Conservation (phyloP, 2,113 vertebrate genomes). For the Cettia cetti region DNA sequence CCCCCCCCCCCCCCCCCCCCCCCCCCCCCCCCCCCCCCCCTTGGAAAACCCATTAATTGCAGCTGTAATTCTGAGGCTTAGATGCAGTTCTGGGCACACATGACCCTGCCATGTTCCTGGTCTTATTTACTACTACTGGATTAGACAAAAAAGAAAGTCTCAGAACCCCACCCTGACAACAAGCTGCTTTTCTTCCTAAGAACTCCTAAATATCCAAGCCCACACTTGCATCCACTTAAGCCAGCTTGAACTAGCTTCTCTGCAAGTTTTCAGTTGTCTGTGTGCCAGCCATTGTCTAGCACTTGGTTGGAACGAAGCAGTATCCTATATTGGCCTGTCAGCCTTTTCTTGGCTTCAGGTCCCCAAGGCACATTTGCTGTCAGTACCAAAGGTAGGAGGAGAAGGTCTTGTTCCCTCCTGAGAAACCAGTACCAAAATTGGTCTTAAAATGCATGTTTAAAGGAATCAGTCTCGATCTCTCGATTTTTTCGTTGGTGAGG, state of each 20-base stretch:
- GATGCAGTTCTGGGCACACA: background rate
- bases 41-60: background rate
- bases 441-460: background rate
- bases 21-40: no score
- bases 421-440: background rate
- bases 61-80: background rate
- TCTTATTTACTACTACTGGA: background rate
- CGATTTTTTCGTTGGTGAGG: background rate
- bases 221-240: slow-evolving; percentile 7
- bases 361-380: accelerated
- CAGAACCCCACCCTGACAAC: slow-evolving; percentile 1
- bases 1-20: no score
- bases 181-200: slow-evolving; percentile 25
- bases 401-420: background rate
- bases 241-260: slow-evolving; percentile 23
- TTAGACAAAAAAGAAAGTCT: background rate
- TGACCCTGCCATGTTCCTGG: background rate
- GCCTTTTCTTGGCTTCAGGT: background rate
- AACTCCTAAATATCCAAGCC: slow-evolving; percentile 12
- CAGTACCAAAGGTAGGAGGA: background rate
- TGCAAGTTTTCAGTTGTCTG: background rate
- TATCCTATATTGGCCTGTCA: background rate
- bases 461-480: background rate
- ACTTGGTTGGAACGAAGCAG: background rate
- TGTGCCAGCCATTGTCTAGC: slow-evolving; percentile 35